Percentiles rank a stretch among this genome's conserved stretches.
Conservation (phyloP, 2,797 vertebrate species). For the Astyanax mexicanus region DNA sequence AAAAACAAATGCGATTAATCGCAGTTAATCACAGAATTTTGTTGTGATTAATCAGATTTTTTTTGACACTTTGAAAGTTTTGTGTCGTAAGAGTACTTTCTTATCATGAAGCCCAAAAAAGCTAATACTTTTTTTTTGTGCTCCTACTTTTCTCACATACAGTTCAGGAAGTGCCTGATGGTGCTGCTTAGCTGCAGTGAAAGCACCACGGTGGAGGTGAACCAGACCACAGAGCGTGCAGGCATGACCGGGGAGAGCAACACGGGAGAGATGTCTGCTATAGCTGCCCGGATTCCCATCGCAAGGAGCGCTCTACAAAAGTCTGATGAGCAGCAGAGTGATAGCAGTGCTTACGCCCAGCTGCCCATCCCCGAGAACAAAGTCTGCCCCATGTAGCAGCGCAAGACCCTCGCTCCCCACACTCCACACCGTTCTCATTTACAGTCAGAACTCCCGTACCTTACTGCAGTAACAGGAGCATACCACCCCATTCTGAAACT, state of each 20-base stretch:
- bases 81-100: too few relatives aligned
- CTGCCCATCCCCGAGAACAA: conserved; percentile 82
- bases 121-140: background rate
- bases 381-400: conserved; percentile 76
- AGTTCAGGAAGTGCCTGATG: conserved; percentile 90
- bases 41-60: too few relatives aligned
- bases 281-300: conserved; percentile 71
- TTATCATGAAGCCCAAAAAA: background rate
- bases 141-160: conserved; percentile 51
- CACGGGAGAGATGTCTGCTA: conserved; percentile 79
- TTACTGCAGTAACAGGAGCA: background rate
- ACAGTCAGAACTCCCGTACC: background rate
- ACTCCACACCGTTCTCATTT: background rate
- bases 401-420: background rate
- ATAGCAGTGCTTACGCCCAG: conserved; percentile 70
- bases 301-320: conserved; percentile 57
- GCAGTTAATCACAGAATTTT: too few relatives aligned
- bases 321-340: conserved; percentile 70
- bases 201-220: conserved; percentile 67
- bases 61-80: too few relatives aligned
- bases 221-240: conserved; percentile 74
- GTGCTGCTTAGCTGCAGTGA: conserved; percentile 79
- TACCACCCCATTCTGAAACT: background rate
- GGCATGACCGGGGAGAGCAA: conserved; percentile 72
- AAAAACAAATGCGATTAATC: too few relatives aligned